Base-by-base conservation (phyloP, 2,113 vertebrate genomes). In the Chaetodon auriga region DNA sequence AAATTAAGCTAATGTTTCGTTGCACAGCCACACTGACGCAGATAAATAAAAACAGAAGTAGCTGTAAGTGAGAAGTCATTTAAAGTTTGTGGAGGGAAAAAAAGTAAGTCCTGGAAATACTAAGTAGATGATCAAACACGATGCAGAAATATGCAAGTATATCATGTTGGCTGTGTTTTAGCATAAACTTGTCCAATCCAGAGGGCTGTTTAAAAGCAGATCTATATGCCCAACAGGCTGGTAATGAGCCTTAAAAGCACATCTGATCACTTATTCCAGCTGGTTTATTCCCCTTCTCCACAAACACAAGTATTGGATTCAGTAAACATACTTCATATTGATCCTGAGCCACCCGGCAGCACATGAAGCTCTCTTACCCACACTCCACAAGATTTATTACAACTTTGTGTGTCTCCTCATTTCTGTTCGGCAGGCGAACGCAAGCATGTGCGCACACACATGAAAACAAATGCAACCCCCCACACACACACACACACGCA, bases 251-350 rank as follows among this genome's bases (percentile, higher is more conserved):
- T 82, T 91, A 89, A 90, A 94, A 90, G 81, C 80, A 76, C 83
- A 89, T 77, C 75, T 87, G 83, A 93, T 89, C 85, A 86, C 83
- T 92, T 85, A 91, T 87, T 92, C 81, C 80, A 87, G 87, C 82
- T 86, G 83, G 81, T 87, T 89, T 88, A 83, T 87, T 90, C 75
- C 75, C 70, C 73, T 49, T 80, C 84, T 80, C 58, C 66, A 82
- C 70, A 87, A 91, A 92, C 74, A 88, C 80, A 87, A 86, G 81
- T 82, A 90, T 86, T 81, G 83, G 70, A 92, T 90, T 92, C 87
- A 92, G 92, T 93, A 91, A 94, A 93, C 89, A 90, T 89, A 91
- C 71, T 87, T 79, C 30, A 79, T 88, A 94, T 92, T 89, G 89
- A 95, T 92, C 81, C 48, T 45, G 41, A 84, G 78, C 79, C 82